Evolutionary conservation across 1,140 invertebrate genomes (phyloP).

Genomic region (Drosophila erecta): DNA sequence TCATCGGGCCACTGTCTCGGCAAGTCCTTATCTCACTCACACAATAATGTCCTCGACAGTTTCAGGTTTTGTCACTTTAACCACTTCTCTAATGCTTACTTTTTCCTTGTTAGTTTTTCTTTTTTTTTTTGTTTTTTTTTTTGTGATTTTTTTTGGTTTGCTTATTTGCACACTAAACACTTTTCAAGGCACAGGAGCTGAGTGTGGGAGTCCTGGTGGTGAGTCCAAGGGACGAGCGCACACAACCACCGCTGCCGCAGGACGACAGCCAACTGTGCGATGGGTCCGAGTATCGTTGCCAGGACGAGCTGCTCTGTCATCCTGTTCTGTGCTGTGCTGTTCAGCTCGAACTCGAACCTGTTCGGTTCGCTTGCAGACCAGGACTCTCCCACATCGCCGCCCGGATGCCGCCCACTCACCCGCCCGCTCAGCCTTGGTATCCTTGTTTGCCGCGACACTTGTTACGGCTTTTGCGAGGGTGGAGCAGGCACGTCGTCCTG

Average conservation of each 20-base stretch:
- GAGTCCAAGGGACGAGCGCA: slow-evolving; percentile 60
- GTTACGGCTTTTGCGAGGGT: slow-evolving; percentile 56
- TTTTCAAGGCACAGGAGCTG: slow-evolving; percentile 34
- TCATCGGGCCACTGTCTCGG: slow-evolving; percentile 31
- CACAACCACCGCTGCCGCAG: slow-evolving; percentile 78
- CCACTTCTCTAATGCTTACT: slow-evolving; percentile 13
- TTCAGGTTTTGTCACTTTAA: slow-evolving; percentile 40
- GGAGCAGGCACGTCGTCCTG: slow-evolving; percentile 2
- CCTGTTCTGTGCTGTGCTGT: slow-evolving; percentile 31
- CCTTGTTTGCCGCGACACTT: slow-evolving; percentile 74
- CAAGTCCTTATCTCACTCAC: slow-evolving; percentile 34
- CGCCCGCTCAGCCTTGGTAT: slow-evolving; percentile 7
- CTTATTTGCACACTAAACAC: slow-evolving; percentile 38
- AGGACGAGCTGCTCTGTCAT: slow-evolving; percentile 15
- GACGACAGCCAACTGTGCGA: slow-evolving; percentile 78
- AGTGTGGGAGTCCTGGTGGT: slow-evolving; percentile 31
- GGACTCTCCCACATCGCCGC: slow-evolving; percentile 10
- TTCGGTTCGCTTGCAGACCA: slow-evolving; percentile 41
- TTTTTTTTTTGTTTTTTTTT: slow-evolving; percentile 6
- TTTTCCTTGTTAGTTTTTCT: slow-evolving; percentile 2
- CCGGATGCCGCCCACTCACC: neutral
- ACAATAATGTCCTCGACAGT: slow-evolving; percentile 40
- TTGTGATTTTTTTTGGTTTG: neutral
- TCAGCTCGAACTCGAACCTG: slow-evolving; percentile 52
- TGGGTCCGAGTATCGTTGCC: slow-evolving; percentile 30